Base-by-base conservation (phyloP, 53 echinoderm and acorn worm species). In the Holothuria scabra region DNA sequence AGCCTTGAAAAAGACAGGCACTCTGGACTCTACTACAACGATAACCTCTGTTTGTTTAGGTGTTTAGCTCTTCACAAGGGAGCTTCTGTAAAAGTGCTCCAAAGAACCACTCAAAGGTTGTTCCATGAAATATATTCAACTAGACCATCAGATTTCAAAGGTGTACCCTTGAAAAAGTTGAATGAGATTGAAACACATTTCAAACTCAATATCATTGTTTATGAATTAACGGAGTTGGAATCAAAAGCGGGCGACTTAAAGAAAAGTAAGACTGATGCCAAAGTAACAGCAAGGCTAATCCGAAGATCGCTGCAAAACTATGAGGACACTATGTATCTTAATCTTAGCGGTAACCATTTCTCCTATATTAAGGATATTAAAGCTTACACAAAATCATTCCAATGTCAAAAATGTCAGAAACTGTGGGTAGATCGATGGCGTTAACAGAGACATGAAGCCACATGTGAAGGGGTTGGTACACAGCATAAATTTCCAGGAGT, bases 341-440 rank as follows among this genome's bases (percentile, higher is more conserved):
- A 79, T 34, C 34, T 92, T 0, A 89, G 84, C 55, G 41, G 41
- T 41, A 10, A 41, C 23, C 28, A 33, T 66, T 33, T 88, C 46
- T 88, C 88, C 1, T 89, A 82, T 72, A 89, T 92, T 6, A 60
- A 49, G 1, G 63, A 92, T 66, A 32, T 87, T 18, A 28, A 78
- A 18, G 26, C 18, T 16, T 92, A 92, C 60, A 82, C 83, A 37
- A 67, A 80, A 33, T 35, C 59, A 5, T 92, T 76, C 33, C 29
- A 67, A 7, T 89, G 87, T 34, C 28, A 21, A 28, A 92, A 86
- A 58, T 92, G 89, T 57, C 76, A 37, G 1, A 67, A 46, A 3
- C 44, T 85, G 16, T 79, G 84, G 41, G 41, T 19, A 21, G 37
- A 55, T 7, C 34, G 68, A 18, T 44, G 24, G 23, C 62, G 62